Base-by-base conservation (phyloP, 2,888 invertebrate genomes). In the Andrena dorsata region DNA sequence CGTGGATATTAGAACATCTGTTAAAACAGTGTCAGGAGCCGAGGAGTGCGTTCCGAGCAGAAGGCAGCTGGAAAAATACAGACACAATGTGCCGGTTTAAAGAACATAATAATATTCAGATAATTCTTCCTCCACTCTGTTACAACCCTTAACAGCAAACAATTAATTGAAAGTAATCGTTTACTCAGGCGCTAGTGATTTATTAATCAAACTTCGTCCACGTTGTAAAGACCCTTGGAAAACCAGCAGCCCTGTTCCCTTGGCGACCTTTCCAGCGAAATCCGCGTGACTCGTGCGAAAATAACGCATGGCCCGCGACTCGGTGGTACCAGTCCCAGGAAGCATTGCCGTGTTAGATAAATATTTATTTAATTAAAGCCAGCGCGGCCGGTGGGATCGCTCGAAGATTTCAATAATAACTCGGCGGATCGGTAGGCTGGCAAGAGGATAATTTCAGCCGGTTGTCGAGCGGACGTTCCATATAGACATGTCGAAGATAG, bases 381-480 rank as follows among this genome's bases (percentile, higher is more conserved):
- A 16, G 41, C 65, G 23, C 10, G 53, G 16, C 35, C 35, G 61
- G 49, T 56, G 41, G 75, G 58, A 72, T 75, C 76, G 47, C 32
- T 20, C 73, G 66, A 51, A 63, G 77, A 82, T 71, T 71, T 83
- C 82, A 78, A 82, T 82, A 83, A 83, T 83, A 82, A 83, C 83
- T 53, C 61, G 28, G 26, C 26, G 35, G 49, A 65, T 77, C 73
- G 77, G 74, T 68, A 47, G 64, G 60, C 76, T 79, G 83, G 80
- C 80, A 58, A 56, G 76, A 73, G 84, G 86, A 86, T 88, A 85
- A 88, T 87, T 88, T 88, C 80, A 81, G 86, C 70, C 75, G 78
- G 61, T 64, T 71, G 81, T 84, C 82, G 61, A 66, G 76, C 77
- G 75, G 75, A 66, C 76, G 76, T 82, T 77, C 77, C 82, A 71